Evolutionary conservation across 1,140 invertebrate species (phyloP).

Genomic region (Akabosia matsudoensis): DNA sequence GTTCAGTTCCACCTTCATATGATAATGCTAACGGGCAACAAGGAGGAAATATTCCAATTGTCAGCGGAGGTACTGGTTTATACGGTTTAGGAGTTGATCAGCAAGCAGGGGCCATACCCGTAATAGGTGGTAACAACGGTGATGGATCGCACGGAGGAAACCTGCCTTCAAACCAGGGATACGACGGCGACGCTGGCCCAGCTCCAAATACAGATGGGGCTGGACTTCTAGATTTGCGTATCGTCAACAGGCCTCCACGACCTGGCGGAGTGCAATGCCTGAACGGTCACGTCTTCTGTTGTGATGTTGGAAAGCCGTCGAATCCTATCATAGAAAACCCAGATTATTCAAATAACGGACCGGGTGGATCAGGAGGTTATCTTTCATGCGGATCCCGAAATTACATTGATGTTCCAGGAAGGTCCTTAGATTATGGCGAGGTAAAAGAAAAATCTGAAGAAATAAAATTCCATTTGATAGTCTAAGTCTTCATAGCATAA

Average conservation of each 20-base stretch:
- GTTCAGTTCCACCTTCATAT: neutral
- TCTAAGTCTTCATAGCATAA: no score
- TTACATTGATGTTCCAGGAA: slow-evolving; percentile 36
- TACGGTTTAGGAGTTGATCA: neutral
- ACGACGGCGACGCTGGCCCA: slow-evolving; percentile 7
- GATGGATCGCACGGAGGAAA: slow-evolving; percentile 4
- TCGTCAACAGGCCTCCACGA: slow-evolving; percentile 46
- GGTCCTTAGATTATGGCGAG: slow-evolving; percentile 41
- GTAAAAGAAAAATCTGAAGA: slow-evolving; percentile 15
- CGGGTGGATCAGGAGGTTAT: slow-evolving; percentile 19
- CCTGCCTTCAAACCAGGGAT: neutral
- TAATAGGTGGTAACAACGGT: neutral
- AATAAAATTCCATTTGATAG: no score
- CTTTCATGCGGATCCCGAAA: slow-evolving; percentile 34
- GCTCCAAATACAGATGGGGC: slow-evolving; percentile 42
- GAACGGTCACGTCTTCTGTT: slow-evolving; percentile 37
- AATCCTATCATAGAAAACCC: neutral
- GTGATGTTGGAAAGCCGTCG: neutral
- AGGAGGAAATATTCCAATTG: neutral
- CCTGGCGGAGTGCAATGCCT: slow-evolving; percentile 26
- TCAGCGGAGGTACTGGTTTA: neutral
- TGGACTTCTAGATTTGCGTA: slow-evolving; percentile 48
- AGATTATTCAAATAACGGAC: slow-evolving; percentile 13
- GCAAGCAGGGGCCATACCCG: neutral
- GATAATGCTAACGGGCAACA: neutral